phyloP scores from a whole-genome alignment of 2,113 vertebrate species.

The Phoenicopterus ruber region DNA sequence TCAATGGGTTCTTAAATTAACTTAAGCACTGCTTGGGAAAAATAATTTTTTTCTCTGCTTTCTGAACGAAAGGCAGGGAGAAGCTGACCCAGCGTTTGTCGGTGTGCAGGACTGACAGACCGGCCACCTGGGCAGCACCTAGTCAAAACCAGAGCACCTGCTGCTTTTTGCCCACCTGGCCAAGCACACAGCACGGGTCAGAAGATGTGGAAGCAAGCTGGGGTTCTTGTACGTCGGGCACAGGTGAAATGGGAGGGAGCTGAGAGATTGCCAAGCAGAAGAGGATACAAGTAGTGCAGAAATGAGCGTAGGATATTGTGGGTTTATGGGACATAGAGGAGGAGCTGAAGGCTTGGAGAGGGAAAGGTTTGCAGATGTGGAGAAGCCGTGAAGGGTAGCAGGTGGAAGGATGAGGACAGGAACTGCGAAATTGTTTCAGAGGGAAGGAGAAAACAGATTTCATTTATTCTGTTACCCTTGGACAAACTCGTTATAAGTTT shows the following conservation, averaged over 20 bases:
- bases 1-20: not conserved
- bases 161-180: not conserved
- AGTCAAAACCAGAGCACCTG: not conserved
- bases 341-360: not conserved
- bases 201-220: not conserved
- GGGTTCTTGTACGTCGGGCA: not conserved
- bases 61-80: not conserved
- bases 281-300: not conserved
- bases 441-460: not conserved
- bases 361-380: accelerated
- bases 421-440: not conserved
- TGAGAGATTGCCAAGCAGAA: not conserved
- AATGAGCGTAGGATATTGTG: not conserved
- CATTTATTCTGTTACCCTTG: not conserved
- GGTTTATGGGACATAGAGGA: not conserved
- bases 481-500: not conserved
- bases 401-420: not conserved
- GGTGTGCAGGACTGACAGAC: not conserved
- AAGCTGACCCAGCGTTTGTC: accelerated
- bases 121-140: not conserved
- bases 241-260: not conserved
- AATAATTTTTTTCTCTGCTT: not conserved
- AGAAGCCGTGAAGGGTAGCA: not conserved
- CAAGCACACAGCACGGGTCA: not conserved
- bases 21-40: not conserved